Conservation (phyloP, 2,888 invertebrate genomes). For the Villa cingulata region DNA sequence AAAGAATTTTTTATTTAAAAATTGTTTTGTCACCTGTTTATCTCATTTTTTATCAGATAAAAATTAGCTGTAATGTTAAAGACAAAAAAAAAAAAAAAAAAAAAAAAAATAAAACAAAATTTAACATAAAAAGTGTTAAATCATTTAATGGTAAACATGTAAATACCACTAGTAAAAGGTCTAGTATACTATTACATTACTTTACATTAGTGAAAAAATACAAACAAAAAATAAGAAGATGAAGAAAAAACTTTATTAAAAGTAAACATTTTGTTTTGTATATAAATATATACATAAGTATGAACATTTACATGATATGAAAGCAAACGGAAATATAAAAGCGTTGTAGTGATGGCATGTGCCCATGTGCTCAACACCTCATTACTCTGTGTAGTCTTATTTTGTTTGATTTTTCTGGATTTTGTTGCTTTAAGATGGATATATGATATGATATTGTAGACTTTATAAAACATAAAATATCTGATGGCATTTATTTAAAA, state of each 20-base stretch:
- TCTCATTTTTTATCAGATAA: constrained; percentile 12
- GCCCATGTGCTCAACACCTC: not conserved
- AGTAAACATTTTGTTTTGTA: too few species aligned
- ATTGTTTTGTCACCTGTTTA: constrained; percentile 14
- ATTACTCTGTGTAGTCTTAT: not conserved
- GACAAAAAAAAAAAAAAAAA: too few species aligned
- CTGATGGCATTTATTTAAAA: too few species aligned
- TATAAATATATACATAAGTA: not conserved
- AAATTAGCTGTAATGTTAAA: too few species aligned
- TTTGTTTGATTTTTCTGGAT: not conserved
- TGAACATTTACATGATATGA: too few species aligned
- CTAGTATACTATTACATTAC: not conserved
- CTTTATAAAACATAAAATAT: too few species aligned
- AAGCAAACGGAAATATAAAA: not conserved
- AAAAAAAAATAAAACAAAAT: too few species aligned
- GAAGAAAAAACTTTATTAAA: too few species aligned
- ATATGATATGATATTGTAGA: too few species aligned
- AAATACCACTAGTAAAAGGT: not conserved
- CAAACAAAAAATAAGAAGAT: not conserved
- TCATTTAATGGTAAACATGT: not conserved
- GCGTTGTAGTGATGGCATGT: not conserved
- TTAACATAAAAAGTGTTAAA: too few species aligned
- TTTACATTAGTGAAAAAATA: not conserved
- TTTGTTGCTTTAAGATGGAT: not conserved
- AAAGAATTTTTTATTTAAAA: constrained; percentile 9